Percentiles rank a stretch among this genome's conserved stretches.
Conservation (phyloP, 2,797 vertebrate genomes). For the Tachyglossus aculeatus region DNA sequence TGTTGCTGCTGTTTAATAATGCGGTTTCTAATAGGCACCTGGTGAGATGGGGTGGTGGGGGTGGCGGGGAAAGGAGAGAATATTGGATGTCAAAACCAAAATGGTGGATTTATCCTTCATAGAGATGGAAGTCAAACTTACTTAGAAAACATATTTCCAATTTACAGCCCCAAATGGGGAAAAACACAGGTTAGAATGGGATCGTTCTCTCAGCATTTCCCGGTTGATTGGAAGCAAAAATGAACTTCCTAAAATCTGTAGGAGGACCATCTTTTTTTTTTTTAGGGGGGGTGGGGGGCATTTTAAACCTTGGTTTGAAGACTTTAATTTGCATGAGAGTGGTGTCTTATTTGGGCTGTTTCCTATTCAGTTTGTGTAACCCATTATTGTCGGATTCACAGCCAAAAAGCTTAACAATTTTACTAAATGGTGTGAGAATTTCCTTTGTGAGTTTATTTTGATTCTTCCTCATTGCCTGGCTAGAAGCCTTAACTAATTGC, state of each 20-base stretch:
- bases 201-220: conserved; percentile 55
- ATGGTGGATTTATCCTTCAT: no score
- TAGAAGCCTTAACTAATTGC: conserved; percentile 41
- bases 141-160: conserved; percentile 50
- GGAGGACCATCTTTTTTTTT: conserved; percentile 23
- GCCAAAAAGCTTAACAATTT: neutral
- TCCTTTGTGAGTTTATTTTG: conserved; percentile 18
- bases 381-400: no score
- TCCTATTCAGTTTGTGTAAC: conserved; percentile 7
- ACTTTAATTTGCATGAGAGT: conserved; percentile 24
- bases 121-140: conserved; percentile 55
- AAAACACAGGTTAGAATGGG: conserved; percentile 38
- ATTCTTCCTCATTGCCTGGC: conserved; percentile 27
- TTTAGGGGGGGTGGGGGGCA: no score
- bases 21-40: no score
- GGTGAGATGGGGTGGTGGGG: no score
- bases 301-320: conserved; percentile 27
- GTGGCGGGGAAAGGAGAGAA: no score
- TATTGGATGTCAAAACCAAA: no score
- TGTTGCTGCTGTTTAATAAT: no score
- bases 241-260: conserved; percentile 37
- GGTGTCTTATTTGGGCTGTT: neutral
- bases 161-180: conserved; percentile 46
- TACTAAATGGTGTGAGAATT: conserved; percentile 16
- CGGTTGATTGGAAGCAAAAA: conserved; percentile 46